Conservation (phyloP, 2,797 vertebrate species). For the Tamandua tetradactyla region DNA sequence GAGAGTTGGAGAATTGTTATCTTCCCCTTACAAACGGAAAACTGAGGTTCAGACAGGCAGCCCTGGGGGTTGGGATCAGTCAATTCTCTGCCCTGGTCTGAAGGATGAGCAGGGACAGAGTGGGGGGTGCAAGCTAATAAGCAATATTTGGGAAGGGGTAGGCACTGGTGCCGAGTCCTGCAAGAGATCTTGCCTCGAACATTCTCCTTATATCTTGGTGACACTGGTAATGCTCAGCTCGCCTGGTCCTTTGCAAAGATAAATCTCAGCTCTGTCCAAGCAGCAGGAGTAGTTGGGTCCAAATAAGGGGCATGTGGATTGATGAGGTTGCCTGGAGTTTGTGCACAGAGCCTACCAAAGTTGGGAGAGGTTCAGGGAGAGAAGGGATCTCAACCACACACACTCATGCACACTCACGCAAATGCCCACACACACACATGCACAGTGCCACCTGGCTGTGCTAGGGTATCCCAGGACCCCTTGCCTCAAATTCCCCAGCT, state of each 20-base stretch:
- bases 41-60: not conserved
- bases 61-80: not conserved
- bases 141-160: not conserved
- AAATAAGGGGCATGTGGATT: not conserved
- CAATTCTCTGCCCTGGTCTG: not conserved
- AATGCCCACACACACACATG: not conserved
- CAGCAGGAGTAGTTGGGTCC: not conserved
- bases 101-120: too few species aligned
- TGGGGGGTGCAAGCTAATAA: not conserved
- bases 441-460: not conserved
- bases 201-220: not conserved
- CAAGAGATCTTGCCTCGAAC: not conserved
- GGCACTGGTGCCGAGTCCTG: not conserved
- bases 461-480: not conserved
- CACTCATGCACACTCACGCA: not conserved
- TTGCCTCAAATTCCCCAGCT: not conserved
- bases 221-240: not conserved
- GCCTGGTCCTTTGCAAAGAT: not conserved
- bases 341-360: not conserved
- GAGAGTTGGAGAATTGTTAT: not conserved
- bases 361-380: not conserved
- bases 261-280: not conserved
- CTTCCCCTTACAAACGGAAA: not conserved
- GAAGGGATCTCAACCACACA: not conserved
- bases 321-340: not conserved